phyloP scores from a whole-genome alignment of 2,113 vertebrate genomes.

The Noturus placidus region DNA sequence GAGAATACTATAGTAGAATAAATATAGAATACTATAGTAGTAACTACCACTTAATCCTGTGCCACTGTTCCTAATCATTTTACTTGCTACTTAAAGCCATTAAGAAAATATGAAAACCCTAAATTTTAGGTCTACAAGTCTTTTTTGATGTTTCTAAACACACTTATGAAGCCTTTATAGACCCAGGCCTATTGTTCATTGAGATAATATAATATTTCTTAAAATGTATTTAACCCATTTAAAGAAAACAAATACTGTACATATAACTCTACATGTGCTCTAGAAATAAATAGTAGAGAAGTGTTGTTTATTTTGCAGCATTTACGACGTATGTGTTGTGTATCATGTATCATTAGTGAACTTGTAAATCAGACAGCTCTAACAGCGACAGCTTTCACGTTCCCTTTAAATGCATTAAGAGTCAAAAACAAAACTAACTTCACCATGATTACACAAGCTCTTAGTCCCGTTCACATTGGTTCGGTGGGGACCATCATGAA shows the following conservation, averaged over 20 bases:
- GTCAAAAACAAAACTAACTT: neutral
- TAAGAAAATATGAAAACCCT: neutral
- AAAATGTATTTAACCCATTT: neutral
- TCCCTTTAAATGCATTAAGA: neutral
- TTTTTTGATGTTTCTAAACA: neutral
- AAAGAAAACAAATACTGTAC: too few relatives aligned
- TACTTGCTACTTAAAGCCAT: neutral
- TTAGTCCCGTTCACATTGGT: neutral
- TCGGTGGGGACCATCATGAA: neutral
- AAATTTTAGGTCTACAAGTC: neutral
- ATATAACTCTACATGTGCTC: neutral
- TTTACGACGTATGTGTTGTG: neutral
- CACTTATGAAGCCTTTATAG: neutral
- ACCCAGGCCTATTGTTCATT: neutral
- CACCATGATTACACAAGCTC: neutral
- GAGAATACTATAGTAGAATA: neutral
- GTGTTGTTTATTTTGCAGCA: neutral
- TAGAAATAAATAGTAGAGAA: neutral
- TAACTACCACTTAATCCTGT: neutral
- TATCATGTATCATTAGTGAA: neutral
- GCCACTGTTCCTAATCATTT: neutral
- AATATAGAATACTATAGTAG: neutral
- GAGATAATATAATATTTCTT: neutral
- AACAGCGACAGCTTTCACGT: neutral
- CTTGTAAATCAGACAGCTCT: neutral